Conservation (phyloP, 2,888 invertebrate genomes). For the Cosmia pyralina region DNA sequence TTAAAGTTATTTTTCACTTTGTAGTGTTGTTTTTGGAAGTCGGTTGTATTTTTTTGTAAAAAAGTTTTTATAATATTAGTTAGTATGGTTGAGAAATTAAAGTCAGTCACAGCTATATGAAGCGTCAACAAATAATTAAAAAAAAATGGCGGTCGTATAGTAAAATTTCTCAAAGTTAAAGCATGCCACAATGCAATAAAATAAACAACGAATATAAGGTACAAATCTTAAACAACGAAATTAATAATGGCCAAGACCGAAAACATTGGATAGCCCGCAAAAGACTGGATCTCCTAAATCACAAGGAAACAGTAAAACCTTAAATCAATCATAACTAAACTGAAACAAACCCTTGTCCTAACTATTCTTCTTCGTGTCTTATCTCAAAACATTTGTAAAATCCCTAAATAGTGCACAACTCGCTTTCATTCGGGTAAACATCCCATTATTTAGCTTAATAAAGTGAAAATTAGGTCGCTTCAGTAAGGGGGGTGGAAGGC, state of each 20-base stretch:
- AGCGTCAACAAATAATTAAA: too few species aligned
- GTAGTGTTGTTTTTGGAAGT: too few species aligned
- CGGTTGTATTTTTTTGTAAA: too few species aligned
- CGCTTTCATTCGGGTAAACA: conserved; percentile 62
- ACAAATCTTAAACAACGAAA: too few species aligned
- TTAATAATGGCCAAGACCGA: not conserved
- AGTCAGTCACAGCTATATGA: not conserved
- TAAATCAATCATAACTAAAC: not conserved
- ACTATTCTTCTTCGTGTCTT: conserved; percentile 4
- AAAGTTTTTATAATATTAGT: too few species aligned
- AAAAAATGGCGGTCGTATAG: too few species aligned
- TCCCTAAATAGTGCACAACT: conserved; percentile 59
- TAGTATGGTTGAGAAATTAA: not conserved
- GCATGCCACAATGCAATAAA: too few species aligned
- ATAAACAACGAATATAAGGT: too few species aligned
- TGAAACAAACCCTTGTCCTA: not conserved
- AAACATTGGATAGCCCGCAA: too few species aligned
- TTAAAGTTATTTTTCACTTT: too few species aligned
- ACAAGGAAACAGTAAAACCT: not conserved
- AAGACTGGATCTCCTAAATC: not conserved
- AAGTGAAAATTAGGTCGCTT: conserved; percentile 66
- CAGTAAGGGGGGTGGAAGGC: conserved; percentile 30
- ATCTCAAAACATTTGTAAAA: conserved; percentile 46
- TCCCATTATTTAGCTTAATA: conserved; percentile 64
- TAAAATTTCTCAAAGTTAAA: too few species aligned